Base-by-base conservation (phyloP, 2,113 vertebrate species). In the Macquaria ambigua region DNA sequence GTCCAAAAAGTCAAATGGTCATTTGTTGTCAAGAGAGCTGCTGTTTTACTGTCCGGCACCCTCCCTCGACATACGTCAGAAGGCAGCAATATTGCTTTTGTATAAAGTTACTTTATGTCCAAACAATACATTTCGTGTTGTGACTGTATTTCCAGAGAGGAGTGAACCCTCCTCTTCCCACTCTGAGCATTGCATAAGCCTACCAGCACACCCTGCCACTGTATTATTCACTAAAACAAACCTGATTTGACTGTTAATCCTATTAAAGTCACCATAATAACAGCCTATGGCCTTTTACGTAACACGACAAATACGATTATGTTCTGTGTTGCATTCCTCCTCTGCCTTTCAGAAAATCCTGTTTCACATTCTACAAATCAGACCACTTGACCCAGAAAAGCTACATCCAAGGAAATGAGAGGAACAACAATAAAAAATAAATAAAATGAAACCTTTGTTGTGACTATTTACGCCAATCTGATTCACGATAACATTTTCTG, bases 241-340 rank as follows among this genome's bases (percentile, higher is more conserved):
- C 84, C 77, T 76, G 74, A 83, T 85, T 83, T 50, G 52, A 85
- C 10, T 73, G 74, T 78, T 84, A 94, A 94, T 92, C 93, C 89
- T 82, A 85, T 90, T 90, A 84, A 74, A 89, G 82, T 84, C 58
- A 8, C 75, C 70, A 77, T 80, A 75, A 81, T 55, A 84, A 75
- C 80, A 84, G 82, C 86, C 76, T 25, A 37, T 58, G 81, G 76
- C 77, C 50, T 82, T 85, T 91, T 90, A 86, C 76, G 80, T 85
- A 93, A 93, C 80, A 71, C 28, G 5, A 80, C 82, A 92, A 92
- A 84, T 79, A 77, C 41, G 82, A 90, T 91, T 86, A 87, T 74
- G 66, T 41, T 74, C 50, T 53, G 37, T 20, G 72, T 79, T 79
- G 74, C 83, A 79, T 90, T 92, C 88, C 68, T 82, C 43, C 66